Base-by-base conservation (phyloP, 2,113 vertebrate genomes). In the Pao palembangensis region DNA sequence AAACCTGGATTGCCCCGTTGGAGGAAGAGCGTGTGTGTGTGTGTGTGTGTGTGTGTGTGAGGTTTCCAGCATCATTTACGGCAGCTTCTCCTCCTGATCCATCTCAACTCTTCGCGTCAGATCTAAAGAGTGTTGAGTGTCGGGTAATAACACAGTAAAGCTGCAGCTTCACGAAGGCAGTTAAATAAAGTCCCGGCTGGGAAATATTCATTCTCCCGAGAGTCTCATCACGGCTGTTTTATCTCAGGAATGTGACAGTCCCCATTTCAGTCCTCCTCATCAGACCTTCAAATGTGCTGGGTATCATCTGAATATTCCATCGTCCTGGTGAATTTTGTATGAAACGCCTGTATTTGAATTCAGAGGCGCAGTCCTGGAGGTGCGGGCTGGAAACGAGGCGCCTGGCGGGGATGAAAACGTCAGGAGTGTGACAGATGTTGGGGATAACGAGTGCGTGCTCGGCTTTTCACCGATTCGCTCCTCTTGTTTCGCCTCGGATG, bases 301-400 rank as follows among this genome's bases (percentile, higher is more conserved):
- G 43, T 56, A 53, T 34, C 47, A 50, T 69, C 48, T 71, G 57
- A 85, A 81, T 79, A 78, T 69, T 72, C 16, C 47, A n/a, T 12
- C 21, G 3, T 31, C 34, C 11, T 31, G 34, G 34, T 79, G 57
- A 67, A 79, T 81, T 54, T 64, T 82, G 51, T 49, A 76, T 79
- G 74, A 73, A 47, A 51, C 8, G 23, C 15, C 51, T 67, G 51
- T 16, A 73, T 83, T 67, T 71, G 63, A 53, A 76, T 81, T 60
- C 78, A 75, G 52, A 16, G 0, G 66, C 43, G 1, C 15, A 18
- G 48, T 8, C 20, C 51, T 17, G 31, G 47, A 53, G 69, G 51
- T 73, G 61, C 41, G 41, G 42, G 64, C 28, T 31, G 28, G 28
- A 31, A 31, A 31, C 2, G 28, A 31, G 28, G 28, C 28, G 28